A percentile compares a stretch with the other conserved stretches of the same genome.
These are phyloP conservation scores for Periphyllus acericola DNA, from an alignment of 2,888 invertebrate species.

Conservation along the genomic window DNA sequence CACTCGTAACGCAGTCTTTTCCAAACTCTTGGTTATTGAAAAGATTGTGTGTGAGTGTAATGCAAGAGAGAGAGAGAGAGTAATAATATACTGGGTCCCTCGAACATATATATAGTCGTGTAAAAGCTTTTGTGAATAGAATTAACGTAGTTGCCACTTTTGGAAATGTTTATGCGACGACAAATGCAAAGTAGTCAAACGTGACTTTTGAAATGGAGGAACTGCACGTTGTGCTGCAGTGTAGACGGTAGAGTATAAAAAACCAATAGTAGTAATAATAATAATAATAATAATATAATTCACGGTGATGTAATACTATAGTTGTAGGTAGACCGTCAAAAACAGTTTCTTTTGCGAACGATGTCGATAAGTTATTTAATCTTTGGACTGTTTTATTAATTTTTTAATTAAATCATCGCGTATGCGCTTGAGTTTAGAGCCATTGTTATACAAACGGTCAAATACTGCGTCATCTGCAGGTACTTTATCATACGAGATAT, in stretches of 20 bases:
- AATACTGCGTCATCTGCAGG: slow-evolving; percentile 27
- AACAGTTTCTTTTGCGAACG: neutral
- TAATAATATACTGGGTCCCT: neutral
- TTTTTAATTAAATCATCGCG: slow-evolving; percentile 32
- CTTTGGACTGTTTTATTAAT: neutral
- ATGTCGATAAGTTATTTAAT: neutral
- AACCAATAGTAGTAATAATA: slow-evolving; percentile 6
- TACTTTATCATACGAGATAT: neutral
- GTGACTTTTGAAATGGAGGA: slow-evolving; percentile 19
- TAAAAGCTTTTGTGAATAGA: slow-evolving; percentile 42
- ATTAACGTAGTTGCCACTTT: slow-evolving; percentile 39
- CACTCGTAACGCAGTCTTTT: slow-evolving; percentile 1
- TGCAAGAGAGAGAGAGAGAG: neutral
- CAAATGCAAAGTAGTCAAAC: slow-evolving; percentile 44
- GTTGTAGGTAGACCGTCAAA: neutral
- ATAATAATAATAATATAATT: neutral
- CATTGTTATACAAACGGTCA: neutral
- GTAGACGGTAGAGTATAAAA: neutral
- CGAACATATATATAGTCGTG: neutral
- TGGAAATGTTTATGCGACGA: slow-evolving; percentile 31
- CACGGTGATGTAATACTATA: neutral
- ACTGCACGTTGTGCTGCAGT: too few species aligned
- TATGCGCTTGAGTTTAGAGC: neutral
- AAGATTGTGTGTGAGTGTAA: neutral
- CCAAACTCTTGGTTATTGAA: neutral